Base-by-base conservation (phyloP, 2,888 invertebrate species). In the Polydrusus tereticollis region DNA sequence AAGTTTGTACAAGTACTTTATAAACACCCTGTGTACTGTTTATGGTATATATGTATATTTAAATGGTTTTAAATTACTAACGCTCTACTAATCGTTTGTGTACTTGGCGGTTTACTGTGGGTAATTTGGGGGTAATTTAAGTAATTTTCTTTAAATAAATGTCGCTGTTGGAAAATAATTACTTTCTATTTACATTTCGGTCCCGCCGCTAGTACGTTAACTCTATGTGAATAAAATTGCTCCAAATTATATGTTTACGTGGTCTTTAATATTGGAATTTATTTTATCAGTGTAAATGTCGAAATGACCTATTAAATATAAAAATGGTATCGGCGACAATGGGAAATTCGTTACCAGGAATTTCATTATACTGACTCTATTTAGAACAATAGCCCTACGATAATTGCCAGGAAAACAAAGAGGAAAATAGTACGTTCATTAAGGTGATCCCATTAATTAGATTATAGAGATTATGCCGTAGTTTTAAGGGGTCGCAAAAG, bases 321-420 rank as follows among this genome's bases (percentile, higher is more conserved):
- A 21, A 66, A 38, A 23, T 18, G 43, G 26, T 16, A 14, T 14
- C 26, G 65, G 57, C 23, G 21, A 43, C 16, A 33, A 16, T 41
- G 29, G 18, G 57, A 66, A 55, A 41, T 41, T 57, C 43, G 66
- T 66, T 57, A 66, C 66, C 66, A 57, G 26, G 38, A 66, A 57
- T 20, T 66, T 66, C 57, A 66, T 66, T 57, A n/a, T n/a, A 57
- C 55, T 43, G 57, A 55, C 55, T 47, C 47, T 43, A 58, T 67
- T 67, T 67, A 67, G 66, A 26, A 67, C 66, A 67, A 65, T 65
- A 18, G 66, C 43, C 21, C n/a, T n/a, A 38, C 33, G 43, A 55
- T 67, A 67, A 67, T 67, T 67, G 66, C 45, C 45, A 57, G 23
- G 23, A 29, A 66, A 36, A 47, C 47, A 41, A 67, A 67, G 47